Base-by-base conservation (phyloP, 2,888 invertebrate species). In the Ceratothoa steindachneri region DNA sequence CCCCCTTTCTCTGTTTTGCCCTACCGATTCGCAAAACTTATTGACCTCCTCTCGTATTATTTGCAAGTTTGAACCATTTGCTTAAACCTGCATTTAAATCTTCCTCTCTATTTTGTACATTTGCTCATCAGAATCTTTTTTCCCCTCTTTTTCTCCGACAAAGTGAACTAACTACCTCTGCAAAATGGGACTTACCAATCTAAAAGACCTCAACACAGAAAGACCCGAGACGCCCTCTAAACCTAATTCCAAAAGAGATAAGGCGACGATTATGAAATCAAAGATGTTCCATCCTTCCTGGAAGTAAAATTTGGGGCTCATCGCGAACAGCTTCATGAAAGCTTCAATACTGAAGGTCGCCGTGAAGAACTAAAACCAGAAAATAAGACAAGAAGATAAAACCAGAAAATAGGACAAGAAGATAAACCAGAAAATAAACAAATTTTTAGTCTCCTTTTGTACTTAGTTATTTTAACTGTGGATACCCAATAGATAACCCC, bases 241-340 rank as follows among this genome's bases (percentile, higher is more conserved):
- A 82, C 93, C 92, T 84, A 97, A 88, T 87, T 98, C 98, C 83
- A 97, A 87, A 81, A 97, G 87, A 82, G 97, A 97, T 83, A 98
- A 89, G 81, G 94, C 91, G 83, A 98, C 98, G 85, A 98, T 97
- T 83, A 97, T 93, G 86, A 97, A 95, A 88, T 98, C 97, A 86
- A 98, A 98, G 84, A 95, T 93, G 86, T 98, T 98, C 97, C 97
- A 98, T 81, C 95, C 95, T 85, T 96, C 96, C 89, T 95, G 94
- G 87, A 98, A 96, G 87, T 97, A 98, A 87, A 89, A 93, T 85
- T 95, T 93, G 76, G 97, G 96, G 86, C 95, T 96, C 92, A 97
- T 93, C 69, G 97, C 97, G 84, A 96, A 90, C 82, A 98, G 87
- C 86, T 98, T 98, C 86, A 96, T 87, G 80, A 91, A 89, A 41